phyloP scores from a whole-genome alignment of 2,888 invertebrate species.

The Sphaerolaimus hirsutus region DNA sequence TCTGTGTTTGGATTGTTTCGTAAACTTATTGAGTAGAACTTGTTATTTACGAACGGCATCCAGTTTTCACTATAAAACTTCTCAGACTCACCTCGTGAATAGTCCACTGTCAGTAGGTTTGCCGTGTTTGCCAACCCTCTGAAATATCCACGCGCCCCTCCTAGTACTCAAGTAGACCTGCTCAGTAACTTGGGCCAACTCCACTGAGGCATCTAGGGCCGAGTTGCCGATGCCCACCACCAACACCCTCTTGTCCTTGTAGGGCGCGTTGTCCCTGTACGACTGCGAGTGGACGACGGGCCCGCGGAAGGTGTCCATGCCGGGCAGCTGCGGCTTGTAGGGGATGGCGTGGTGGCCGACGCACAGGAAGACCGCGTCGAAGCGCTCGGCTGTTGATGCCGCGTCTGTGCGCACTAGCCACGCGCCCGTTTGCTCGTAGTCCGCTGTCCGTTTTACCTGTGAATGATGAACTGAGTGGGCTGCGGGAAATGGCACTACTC shows the following conservation, averaged over 20 bases:
- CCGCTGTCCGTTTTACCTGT: background rate
- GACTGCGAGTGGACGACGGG: conserved; percentile 17
- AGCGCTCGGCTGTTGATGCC: conserved; percentile 20
- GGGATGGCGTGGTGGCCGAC: conserved; percentile 32
- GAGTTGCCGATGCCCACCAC: conserved; percentile 33
- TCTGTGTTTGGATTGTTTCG: too few species aligned
- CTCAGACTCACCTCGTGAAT: too few species aligned
- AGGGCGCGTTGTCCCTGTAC: conserved; percentile 18
- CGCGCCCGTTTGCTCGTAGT: conserved; percentile 15
- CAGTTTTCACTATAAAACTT: too few species aligned
- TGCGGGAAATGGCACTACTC: too few species aligned
- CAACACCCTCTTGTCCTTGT: conserved; percentile 26
- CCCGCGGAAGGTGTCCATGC: conserved; percentile 11
- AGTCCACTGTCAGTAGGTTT: too few species aligned
- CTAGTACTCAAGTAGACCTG: conserved; percentile 29
- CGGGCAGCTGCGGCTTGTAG: conserved; percentile 24
- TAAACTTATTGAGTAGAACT: too few species aligned
- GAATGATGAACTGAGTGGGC: too few species aligned
- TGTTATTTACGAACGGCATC: too few species aligned
- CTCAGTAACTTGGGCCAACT: conserved; percentile 18
- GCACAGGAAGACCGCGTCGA: conserved; percentile 32
- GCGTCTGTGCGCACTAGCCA: conserved; percentile 10
- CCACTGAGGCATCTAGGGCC: conserved; percentile 29
- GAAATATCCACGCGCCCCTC: conserved; percentile 28
- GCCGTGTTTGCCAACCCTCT: conserved; percentile 20